Percentiles rank a stretch among this genome's conserved stretches.
Evolutionary conservation across 2,113 vertebrate species (phyloP).

Genomic region (Anarhynchus alexandrinus): DNA sequence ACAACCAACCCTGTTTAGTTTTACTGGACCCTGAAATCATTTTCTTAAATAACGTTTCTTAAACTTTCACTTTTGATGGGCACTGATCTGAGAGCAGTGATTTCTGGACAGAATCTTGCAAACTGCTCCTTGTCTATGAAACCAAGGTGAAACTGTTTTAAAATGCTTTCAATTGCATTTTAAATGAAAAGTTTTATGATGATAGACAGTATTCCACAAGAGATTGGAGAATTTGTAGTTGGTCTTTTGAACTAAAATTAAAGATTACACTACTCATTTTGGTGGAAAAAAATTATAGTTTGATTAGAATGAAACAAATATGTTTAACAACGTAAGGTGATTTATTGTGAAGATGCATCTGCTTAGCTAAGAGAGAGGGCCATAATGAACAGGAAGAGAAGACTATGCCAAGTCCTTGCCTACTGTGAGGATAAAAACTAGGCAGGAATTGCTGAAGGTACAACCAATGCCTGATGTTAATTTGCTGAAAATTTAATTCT

Average conservation of each 20-base stretch:
- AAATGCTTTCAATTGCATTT: neutral
- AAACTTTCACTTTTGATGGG: neutral
- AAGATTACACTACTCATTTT: neutral
- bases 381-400: neutral
- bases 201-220: neutral
- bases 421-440: neutral
- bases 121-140: neutral
- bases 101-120: neutral
- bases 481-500: neutral
- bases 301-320: neutral
- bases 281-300: neutral
- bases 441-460: neutral
- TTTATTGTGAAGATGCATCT: neutral
- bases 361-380: neutral
- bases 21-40: neutral
- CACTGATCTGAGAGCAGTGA: neutral
- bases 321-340: fast-evolving
- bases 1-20: neutral
- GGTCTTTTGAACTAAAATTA: neutral
- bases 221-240: neutral
- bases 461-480: neutral
- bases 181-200: neutral
- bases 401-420: neutral
- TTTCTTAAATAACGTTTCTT: neutral
- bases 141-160: neutral